Evolutionary conservation across 2,113 vertebrate genomes (phyloP).

Genomic region (Eleginops maclovinus): DNA sequence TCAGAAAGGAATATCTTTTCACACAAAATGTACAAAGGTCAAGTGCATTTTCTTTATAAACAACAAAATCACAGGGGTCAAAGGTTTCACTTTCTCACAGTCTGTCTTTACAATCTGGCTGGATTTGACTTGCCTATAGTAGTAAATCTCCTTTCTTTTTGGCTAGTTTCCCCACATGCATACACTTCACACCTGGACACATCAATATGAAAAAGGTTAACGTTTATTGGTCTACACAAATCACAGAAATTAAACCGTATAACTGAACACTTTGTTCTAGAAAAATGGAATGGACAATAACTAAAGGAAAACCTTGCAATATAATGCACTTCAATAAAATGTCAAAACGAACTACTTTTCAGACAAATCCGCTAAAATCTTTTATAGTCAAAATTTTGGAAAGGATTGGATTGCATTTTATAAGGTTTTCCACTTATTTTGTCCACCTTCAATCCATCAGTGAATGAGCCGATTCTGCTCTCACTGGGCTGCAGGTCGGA

Average conservation of each 20-base stretch:
- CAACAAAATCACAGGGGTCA: conserved; percentile 7
- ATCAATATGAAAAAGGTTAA: conserved; percentile 29
- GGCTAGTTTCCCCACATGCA: background rate
- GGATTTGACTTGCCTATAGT: conserved; percentile 7
- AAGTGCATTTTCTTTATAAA: conserved; percentile 43
- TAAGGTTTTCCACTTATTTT: conserved; percentile 15
- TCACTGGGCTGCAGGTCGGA: conserved; percentile 1
- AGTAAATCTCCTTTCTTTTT: conserved; percentile 3
- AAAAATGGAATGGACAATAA: conserved; percentile 10
- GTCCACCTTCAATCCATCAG: conserved; percentile 7
- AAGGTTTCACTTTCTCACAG: conserved; percentile 11
- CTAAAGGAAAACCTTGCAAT: background rate
- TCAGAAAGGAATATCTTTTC: background rate
- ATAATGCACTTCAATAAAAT: conserved; percentile 9
- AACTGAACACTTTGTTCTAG: conserved; percentile 3
- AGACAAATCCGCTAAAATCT: background rate
- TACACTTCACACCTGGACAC: conserved; percentile 9
- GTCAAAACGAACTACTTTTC: background rate
- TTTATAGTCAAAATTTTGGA: background rate
- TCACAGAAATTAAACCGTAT: conserved; percentile 25
- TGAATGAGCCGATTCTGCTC: conserved; percentile 16
- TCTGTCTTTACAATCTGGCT: conserved; percentile 7
- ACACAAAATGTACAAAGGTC: conserved; percentile 14
- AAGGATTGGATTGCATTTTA: background rate
- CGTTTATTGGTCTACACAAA: conserved; percentile 40